phyloP scores from a whole-genome alignment of 2,113 vertebrate species.

The Picathartes gymnocephalus region DNA sequence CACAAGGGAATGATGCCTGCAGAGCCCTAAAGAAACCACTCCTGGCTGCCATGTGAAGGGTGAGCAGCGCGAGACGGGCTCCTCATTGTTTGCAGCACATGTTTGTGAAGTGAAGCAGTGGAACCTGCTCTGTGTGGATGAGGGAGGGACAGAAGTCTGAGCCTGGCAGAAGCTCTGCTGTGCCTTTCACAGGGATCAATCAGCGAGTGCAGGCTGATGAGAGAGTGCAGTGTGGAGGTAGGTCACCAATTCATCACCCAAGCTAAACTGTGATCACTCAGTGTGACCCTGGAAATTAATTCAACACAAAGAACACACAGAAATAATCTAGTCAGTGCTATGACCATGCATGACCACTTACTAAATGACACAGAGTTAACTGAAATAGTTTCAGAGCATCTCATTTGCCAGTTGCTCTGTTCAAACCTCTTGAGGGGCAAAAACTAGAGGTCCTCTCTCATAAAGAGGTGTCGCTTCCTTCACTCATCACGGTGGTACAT shows the following conservation, averaged over 20 bases:
- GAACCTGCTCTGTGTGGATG: neutral
- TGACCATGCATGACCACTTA: neutral
- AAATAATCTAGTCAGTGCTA: neutral
- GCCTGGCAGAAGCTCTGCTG: neutral
- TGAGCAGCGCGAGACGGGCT: neutral
- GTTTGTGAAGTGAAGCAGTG: neutral
- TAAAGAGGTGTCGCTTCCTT: neutral
- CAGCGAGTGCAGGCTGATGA: neutral
- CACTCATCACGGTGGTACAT: neutral
- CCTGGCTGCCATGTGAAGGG: neutral
- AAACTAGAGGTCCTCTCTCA: neutral
- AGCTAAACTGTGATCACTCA: neutral
- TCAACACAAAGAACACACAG: neutral
- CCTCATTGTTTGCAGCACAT: rapidly evolving
- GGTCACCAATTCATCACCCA: neutral
- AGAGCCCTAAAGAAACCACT: neutral
- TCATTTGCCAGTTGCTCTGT: neutral
- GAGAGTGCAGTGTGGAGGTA: neutral
- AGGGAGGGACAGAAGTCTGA: neutral
- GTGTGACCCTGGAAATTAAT: neutral
- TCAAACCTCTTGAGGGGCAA: neutral
- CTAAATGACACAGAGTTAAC: neutral
- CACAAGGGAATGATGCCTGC: neutral
- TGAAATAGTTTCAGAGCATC: neutral
- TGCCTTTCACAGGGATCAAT: neutral